These are phyloP conservation scores for Hypocryptadius cinnamomeus DNA, from an alignment of 2,113 vertebrate genomes.

Conservation along the genomic window DNA sequence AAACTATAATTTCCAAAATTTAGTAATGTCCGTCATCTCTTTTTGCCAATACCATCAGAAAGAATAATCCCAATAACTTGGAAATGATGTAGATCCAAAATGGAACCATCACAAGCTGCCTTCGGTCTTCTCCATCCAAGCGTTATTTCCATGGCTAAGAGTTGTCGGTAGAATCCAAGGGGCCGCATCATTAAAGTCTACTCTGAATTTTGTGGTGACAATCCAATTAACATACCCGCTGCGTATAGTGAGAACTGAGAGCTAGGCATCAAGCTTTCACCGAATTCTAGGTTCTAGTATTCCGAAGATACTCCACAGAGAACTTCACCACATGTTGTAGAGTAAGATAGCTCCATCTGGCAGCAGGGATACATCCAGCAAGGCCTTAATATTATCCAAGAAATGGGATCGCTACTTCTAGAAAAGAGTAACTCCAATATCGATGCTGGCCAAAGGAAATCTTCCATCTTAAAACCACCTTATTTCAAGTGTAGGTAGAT, in stretches of 20 bases:
- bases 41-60: constrained; percentile 68
- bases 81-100: constrained; percentile 76
- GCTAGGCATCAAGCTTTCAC: constrained; percentile 63
- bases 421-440: constrained; percentile 76
- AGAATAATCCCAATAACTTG: constrained; percentile 71
- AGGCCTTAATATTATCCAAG: constrained; percentile 81
- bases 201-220: constrained; percentile 62
- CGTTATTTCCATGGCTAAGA: constrained; percentile 67
- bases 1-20: constrained; percentile 75
- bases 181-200: constrained; percentile 55
- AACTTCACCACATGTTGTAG: constrained; percentile 63
- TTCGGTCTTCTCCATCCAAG: constrained; percentile 71
- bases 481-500: constrained; percentile 68
- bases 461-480: constrained; percentile 68
- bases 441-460: constrained; percentile 67
- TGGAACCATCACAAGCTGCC: constrained; percentile 63
- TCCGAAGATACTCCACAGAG: constrained; percentile 73
- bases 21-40: constrained; percentile 63
- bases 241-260: constrained; percentile 54
- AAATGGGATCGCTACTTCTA: constrained; percentile 64
- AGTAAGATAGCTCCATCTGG: constrained; percentile 74
- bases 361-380: constrained; percentile 83
- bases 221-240: constrained; percentile 70
- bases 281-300: constrained; percentile 64
- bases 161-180: constrained; percentile 77